A percentile compares a stretch with the other conserved stretches of the same genome.
Conservation (phyloP, 2,797 vertebrate genomes). For the Ctenopoma multispine region DNA sequence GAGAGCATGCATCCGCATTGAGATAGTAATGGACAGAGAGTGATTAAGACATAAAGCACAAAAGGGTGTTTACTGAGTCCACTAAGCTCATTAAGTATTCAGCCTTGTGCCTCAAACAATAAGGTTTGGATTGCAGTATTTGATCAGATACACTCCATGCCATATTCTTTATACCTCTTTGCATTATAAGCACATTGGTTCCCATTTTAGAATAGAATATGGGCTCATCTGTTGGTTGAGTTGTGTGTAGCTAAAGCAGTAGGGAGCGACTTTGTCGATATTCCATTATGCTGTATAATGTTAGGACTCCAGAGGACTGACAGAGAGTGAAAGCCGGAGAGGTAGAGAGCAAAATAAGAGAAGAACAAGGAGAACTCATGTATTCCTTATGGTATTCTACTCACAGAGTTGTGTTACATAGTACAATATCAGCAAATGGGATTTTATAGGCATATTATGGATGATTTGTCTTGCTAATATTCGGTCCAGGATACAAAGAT, state of each 20-base stretch:
- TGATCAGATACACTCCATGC: conserved; percentile 45
- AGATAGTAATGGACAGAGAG: conserved; percentile 23
- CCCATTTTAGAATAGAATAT: conserved; percentile 58
- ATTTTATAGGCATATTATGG: conserved; percentile 67
- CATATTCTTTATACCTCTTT: conserved; percentile 23
- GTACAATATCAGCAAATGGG: conserved; percentile 67
- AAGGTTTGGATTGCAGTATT: conserved; percentile 69
- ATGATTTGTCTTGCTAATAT: conserved; percentile 65
- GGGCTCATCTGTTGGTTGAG: conserved; percentile 49
- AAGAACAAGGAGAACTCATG: conserved; percentile 56
- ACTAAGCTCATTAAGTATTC: conserved; percentile 60
- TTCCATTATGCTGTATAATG: conserved; percentile 75
- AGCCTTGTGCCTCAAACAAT: conserved; percentile 30
- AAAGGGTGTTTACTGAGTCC: conserved; percentile 49
- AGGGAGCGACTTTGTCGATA: conserved; percentile 68
- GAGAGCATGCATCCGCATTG: conserved; percentile 5
- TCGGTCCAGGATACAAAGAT: conserved; percentile 39
- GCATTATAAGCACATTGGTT: conserved; percentile 53
- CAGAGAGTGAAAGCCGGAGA: conserved; percentile 40
- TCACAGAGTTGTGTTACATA: conserved; percentile 40
- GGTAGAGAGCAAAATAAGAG: conserved; percentile 42
- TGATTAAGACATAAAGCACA: conserved; percentile 20
- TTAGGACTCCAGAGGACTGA: conserved; percentile 61
- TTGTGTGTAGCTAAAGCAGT: conserved; percentile 68
- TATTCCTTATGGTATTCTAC: conserved; percentile 65